Conservation (phyloP, 1,140 invertebrate species). For the Drosophila navojoa region DNA sequence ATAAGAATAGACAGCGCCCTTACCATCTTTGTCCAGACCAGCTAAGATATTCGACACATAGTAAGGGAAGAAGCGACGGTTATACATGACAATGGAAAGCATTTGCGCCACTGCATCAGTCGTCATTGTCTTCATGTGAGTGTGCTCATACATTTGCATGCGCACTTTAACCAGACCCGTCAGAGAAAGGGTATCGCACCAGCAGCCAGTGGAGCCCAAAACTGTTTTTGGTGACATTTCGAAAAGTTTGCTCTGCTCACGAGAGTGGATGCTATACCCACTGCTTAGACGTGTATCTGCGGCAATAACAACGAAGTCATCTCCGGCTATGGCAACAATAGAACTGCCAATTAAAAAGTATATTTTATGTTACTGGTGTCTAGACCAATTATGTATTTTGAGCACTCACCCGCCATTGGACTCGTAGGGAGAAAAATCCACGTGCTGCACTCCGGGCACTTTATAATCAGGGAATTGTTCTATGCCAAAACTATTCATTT, state of each 20-base stretch:
- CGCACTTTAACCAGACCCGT: constrained; percentile 93
- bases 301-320: constrained; percentile 93
- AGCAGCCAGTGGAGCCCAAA: constrained; percentile 96
- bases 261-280: constrained; percentile 94
- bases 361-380: constrained; percentile 3
- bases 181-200: constrained; percentile 98
- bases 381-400: constrained; percentile 1
- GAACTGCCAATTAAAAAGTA: constrained; percentile 86
- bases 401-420: constrained; percentile 89
- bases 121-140: constrained; percentile 97
- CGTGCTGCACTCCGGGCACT: constrained; percentile 86
- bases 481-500: constrained; percentile 56
- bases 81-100: constrained; percentile 97
- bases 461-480: constrained; percentile 88
- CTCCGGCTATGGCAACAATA: constrained; percentile 96
- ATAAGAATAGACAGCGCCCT: constrained; percentile 97
- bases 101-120: constrained; percentile 97
- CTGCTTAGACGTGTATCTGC: constrained; percentile 97
- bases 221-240: constrained; percentile 92
- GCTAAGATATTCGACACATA: constrained; percentile 98
- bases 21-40: constrained; percentile 94
- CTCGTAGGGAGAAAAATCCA: constrained; percentile 89
- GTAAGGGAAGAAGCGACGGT: constrained; percentile 99
- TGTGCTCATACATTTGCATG: constrained; percentile 97
- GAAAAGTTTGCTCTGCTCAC: constrained; percentile 94